Evolutionary conservation across 2,113 vertebrate genomes (phyloP), one percentile per base, ranked within the genome.

Genomic region (Lepus timidus): DNA sequence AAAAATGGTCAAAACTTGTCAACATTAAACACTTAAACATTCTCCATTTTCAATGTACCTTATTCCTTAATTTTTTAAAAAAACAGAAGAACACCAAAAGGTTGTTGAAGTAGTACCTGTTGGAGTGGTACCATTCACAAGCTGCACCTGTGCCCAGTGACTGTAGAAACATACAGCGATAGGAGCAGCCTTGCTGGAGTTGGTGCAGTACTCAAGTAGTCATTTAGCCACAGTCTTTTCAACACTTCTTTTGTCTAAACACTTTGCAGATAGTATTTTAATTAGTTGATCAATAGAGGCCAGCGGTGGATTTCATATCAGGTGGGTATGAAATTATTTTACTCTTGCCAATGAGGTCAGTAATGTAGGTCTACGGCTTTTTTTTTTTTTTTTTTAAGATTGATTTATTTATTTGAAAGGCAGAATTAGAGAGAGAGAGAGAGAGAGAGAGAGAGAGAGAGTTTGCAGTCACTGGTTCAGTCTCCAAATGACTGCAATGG

Each of bases 81-180:
- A 82, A 49, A 64, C 36, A 73, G 31, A 86, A 76, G 4, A 36
- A 31, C 4, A n/a, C 52, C n/a, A n/a, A 62, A 58, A 90, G 4
- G 4, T n/a, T 44, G 44, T 44, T 44, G 44, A 7, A 36, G 1
- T 33, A 31, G 39, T 70, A 31, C 1, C 14, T 31, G 4, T 13
- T 62, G 14, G 7, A n/a, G 36, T 3, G 74, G 8, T 22, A 20
- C 4, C 19, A 16, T 39, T 20, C n/a, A 22, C 7, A 44, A 44
- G 31, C 10, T 33, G 1, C 23, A 16, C 20, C 70, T 78, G 52
- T 71, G 23, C 33, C n/a, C 65, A 70, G 27, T 19, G 7, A 13
- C 55, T 23, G 1, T 51, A 44, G 16, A 3, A 4, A 20, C 20
- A 5, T 0, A 36, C 16, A 62, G 1, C 29, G 62, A 25, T 1